phyloP scores from a whole-genome alignment of 2,113 vertebrate genomes.

The Excalfactoria chinensis region DNA sequence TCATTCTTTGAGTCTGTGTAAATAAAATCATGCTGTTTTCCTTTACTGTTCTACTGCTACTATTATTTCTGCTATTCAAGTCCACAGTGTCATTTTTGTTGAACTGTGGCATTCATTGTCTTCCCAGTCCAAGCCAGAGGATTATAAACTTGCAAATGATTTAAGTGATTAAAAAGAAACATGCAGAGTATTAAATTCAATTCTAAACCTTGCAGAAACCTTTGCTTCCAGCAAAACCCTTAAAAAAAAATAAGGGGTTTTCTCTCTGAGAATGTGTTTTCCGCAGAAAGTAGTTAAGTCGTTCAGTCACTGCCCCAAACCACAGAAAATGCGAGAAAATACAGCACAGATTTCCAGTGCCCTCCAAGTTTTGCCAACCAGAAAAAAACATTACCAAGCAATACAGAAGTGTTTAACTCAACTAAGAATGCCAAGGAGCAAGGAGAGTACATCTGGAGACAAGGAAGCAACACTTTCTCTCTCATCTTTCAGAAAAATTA shows the following conservation, averaged over 20 bases:
- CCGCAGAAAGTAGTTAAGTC: too few species aligned
- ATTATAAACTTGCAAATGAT: background rate
- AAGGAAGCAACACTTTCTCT: background rate
- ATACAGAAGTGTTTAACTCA: background rate
- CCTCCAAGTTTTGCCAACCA: background rate
- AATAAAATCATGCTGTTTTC: background rate
- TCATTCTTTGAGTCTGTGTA: conserved; percentile 87
- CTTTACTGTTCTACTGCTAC: background rate
- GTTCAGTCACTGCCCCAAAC: background rate
- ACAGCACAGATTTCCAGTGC: background rate
- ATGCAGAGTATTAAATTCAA: background rate
- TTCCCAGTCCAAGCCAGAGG: background rate
- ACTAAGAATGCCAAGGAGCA: background rate
- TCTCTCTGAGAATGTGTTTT: background rate
- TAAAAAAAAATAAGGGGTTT: background rate
- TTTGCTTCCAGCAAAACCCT: too few species aligned
- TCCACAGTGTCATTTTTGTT: background rate
- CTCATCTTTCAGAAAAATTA: background rate
- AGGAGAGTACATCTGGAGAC: background rate
- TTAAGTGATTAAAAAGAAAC: background rate
- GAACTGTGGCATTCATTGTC: background rate
- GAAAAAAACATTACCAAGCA: background rate
- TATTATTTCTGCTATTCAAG: background rate
- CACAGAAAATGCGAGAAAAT: background rate
- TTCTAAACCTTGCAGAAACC: background rate